Conservation (phyloP, 1,140 invertebrate species). For the Leptopilina boulardi region DNA sequence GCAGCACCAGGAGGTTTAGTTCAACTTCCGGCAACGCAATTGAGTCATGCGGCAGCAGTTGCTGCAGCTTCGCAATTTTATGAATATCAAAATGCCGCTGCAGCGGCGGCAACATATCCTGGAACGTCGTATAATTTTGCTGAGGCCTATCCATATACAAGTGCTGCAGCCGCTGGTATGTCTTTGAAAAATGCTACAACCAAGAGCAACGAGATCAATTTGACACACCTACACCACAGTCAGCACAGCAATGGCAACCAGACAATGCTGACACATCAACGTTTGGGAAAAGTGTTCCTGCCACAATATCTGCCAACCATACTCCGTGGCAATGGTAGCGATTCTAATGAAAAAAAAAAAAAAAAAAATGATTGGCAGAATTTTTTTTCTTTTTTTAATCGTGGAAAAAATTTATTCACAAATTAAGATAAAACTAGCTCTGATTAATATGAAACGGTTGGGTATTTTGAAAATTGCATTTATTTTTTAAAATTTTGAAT, state of each 20-base stretch:
- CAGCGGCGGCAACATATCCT: constrained; percentile 82
- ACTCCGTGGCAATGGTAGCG: constrained; percentile 73
- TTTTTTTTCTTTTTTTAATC: too few relatives aligned
- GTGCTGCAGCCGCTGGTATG: constrained; percentile 77
- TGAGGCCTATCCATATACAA: constrained; percentile 83
- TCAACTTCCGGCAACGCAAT: constrained; percentile 79
- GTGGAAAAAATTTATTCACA: too few relatives aligned
- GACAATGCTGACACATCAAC: constrained; percentile 65
- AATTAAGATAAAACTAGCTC: too few relatives aligned
- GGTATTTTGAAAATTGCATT: too few relatives aligned
- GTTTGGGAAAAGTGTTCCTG: constrained; percentile 70
- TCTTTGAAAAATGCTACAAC: constrained; percentile 71
- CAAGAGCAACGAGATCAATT: constrained; percentile 59
- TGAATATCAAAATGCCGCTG: constrained; percentile 82
- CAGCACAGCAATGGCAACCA: constrained; percentile 63
- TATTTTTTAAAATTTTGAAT: too few relatives aligned
- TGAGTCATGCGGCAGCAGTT: constrained; percentile 84
- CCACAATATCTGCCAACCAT: constrained; percentile 70
- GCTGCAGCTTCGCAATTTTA: constrained; percentile 85
- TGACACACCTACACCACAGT: constrained; percentile 56
- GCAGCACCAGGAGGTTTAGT: constrained; percentile 80
- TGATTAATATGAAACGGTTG: too few relatives aligned
- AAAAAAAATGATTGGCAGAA: constrained; percentile 51
- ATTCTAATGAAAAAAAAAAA: constrained; percentile 58
- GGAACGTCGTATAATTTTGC: constrained; percentile 84